Evolutionary conservation across 2,113 vertebrate species (phyloP), one percentile per base, ranked within the genome.

Genomic region (Machaerirhynchus nigripectus): DNA sequence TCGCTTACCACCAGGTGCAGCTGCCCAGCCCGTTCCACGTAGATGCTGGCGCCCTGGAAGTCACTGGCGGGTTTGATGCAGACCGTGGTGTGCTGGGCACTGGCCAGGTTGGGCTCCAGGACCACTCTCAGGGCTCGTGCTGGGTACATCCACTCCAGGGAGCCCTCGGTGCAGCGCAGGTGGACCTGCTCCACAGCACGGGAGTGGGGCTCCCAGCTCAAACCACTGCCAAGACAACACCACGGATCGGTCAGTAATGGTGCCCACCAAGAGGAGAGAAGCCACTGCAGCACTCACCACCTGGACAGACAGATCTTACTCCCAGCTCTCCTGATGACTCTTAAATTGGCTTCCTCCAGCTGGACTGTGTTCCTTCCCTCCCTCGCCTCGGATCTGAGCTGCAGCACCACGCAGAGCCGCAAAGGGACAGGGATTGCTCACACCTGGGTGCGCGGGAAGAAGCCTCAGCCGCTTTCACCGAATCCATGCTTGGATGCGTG

Each of bases 141-240:
- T 6, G 98, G 98, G 93, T 98, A 98, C 59, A 98, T 33, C 98
- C 98, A 98, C 71, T 97, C 92, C 84, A 99, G 97, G 9, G 96
- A 98, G 21, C 98, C 98, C 84, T 97, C 94, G 0, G 98, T 97
- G 64, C 98, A 98, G 86, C 98, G 97, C 52, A 98, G 97, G 22
- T 93, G 97, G 56, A 98, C 97, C 96, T 98, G 98, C 63, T 98
- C 98, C 35, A 98, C 98, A 0, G 98, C 93, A 2, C 97, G 90
- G 56, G 97, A 95, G 17, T 88, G 87, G 17, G 93, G 78, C 16
- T 96, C 98, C 86, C 94, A 18, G 61, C 91, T 96, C 84, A 98
- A 70, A 35, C 98, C 98, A 6, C 98, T 99, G 96, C 83, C 81
- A 20, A 26, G 30, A 19, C 23, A 90, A 44, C 1, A 40, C 9